Evolutionary conservation across 2,888 invertebrate genomes (phyloP), one percentile per base, ranked within the genome.

Genomic region (Ametastegia equiseti): DNA sequence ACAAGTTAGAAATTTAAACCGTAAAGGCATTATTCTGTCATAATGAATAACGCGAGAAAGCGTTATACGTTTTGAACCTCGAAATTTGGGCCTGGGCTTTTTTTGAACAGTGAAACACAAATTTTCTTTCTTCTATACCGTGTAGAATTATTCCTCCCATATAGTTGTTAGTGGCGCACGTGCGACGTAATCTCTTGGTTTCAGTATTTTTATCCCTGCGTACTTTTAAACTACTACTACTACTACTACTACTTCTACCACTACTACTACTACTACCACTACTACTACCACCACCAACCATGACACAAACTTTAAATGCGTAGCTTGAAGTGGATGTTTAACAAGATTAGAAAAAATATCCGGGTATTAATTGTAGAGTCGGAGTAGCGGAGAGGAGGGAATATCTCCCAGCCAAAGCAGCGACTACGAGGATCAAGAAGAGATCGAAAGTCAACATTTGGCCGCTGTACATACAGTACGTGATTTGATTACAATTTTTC

Each of bases 381-480:
- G 94, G 84, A 93, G 94, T 90, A 94, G 93, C 86, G 93, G 93
- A 84, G 93, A 93, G 87, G 94, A 94, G 84, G 93, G 93, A 81
- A 89, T 93, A 78, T 95, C 95, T 81, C 94, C 95, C 81, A 95
- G 94, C 90, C 95, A 95, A 84, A 95, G 95, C 90, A 95, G 94
- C 85, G 95, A 95, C 92, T 95, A 95, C 91, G 95, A 95, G 92
- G 94, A 94, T 89, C 94, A 95, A 89, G 95, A 95, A 88, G 94
- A 94, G 86, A 93, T 94, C 88, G 93, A 92, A 87, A 94, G 93
- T 89, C 94, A 93, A 88, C 93, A 94, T 91, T 93, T 94, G 88
- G 94, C 94, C 86, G 94, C 94, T 86, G 94, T 94, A 88, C 94
- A 94, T 92, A 94, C 94, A 93, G 95, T 95, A 93, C 93, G 93